A percentile compares a stretch with the other conserved stretches of the same genome.
phyloP scores from a whole-genome alignment of 2,888 invertebrate genomes.

The Drosophila setosimentum region DNA sequence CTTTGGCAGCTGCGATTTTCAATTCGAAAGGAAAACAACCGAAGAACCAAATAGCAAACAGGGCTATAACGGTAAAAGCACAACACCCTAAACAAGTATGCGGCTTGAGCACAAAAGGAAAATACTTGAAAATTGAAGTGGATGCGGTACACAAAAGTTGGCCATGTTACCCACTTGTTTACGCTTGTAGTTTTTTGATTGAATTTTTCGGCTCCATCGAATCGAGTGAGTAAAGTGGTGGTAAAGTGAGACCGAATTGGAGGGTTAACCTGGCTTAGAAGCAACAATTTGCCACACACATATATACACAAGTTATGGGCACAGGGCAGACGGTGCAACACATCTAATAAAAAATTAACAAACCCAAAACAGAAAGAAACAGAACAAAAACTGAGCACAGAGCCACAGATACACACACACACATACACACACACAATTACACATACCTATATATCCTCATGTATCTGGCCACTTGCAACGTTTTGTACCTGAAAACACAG shows the following conservation, averaged over 20 bases:
- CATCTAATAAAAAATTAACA: conserved; percentile 67
- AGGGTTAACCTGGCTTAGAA: conserved; percentile 10
- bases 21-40: conserved; percentile 52
- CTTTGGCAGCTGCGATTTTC: conserved; percentile 63
- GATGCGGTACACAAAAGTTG: conserved; percentile 46
- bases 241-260: not conserved
- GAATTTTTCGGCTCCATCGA: conserved; percentile 49
- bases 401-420: conserved; percentile 13
- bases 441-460: not conserved
- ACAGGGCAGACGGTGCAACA: conserved; percentile 60
- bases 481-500: conserved; percentile 26
- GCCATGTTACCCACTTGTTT: conserved; percentile 71
- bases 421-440: not conserved
- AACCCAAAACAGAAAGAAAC: conserved; percentile 27
- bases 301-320: conserved; percentile 56
- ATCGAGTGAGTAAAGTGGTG: not conserved
- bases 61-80: conserved; percentile 35
- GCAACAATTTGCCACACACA: conserved; percentile 65
- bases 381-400: conserved; percentile 15
- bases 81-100: conserved; percentile 24
- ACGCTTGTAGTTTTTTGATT: conserved; percentile 75
- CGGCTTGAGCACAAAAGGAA: conserved; percentile 49
- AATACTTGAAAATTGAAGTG: conserved; percentile 63
- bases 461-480: conserved; percentile 45
- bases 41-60: conserved; percentile 28